phyloP scores from a whole-genome alignment of 2,797 vertebrate species.

The Bradypodion pumilum region DNA sequence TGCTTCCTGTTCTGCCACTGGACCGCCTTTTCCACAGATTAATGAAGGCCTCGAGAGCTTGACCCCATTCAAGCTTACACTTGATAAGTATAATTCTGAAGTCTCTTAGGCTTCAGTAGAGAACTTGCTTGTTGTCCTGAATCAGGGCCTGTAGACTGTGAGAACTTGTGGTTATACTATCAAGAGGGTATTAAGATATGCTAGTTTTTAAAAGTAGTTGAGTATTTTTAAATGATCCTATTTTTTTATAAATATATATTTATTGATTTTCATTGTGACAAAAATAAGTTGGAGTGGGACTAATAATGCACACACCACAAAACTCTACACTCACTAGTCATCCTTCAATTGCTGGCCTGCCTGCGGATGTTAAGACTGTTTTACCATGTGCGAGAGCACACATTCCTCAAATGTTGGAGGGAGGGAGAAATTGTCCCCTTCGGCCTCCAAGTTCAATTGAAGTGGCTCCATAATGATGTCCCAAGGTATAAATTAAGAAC shows the following conservation, averaged over 20 bases:
- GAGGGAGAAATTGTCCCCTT: neutral
- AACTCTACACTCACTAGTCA: neutral
- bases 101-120: slow-evolving; percentile 19
- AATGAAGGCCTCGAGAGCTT: neutral
- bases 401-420: neutral
- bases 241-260: slow-evolving; percentile 64
- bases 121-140: slow-evolving; percentile 38
- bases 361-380: neutral
- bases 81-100: neutral
- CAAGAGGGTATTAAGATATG: slow-evolving; percentile 34
- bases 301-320: neutral
- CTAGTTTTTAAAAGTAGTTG: slow-evolving; percentile 35
- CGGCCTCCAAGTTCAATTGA: neutral
- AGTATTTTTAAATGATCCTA: slow-evolving; percentile 44
- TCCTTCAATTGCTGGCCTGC: neutral
- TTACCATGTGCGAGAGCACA: neutral
- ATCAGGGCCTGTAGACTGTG: slow-evolving; percentile 43
- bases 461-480: neutral
- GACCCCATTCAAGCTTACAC: neutral
- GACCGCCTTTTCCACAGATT: neutral
- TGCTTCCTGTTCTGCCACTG: neutral
- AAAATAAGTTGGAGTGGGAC: neutral
- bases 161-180: slow-evolving; percentile 27
- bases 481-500: neutral
- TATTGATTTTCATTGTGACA: slow-evolving; percentile 61